Conservation (phyloP, 2,113 vertebrate genomes). For the Charadrius vociferus region DNA sequence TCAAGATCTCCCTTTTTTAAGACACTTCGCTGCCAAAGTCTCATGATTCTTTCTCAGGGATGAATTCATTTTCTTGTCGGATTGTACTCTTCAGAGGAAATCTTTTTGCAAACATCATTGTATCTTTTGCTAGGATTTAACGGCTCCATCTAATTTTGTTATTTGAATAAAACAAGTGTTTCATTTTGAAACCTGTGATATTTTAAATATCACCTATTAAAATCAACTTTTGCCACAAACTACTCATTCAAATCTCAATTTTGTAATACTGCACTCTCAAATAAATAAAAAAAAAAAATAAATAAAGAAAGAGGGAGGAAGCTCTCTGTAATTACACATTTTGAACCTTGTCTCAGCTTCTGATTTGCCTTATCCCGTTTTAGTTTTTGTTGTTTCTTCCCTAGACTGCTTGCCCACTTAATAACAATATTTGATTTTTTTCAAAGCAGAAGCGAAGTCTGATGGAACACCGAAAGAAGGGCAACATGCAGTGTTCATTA, state of each 20-base stretch:
- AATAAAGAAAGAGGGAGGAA: not conserved
- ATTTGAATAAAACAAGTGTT: not conserved
- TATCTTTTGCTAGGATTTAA: not conserved
- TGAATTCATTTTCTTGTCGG: constrained; percentile 20
- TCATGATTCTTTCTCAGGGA: not conserved
- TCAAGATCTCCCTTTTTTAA: constrained; percentile 6
- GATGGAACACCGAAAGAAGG: not conserved
- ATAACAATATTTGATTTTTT: not conserved
- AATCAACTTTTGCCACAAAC: not conserved
- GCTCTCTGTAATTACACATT: not conserved
- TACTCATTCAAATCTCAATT: not conserved
- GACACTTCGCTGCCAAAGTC: not conserved
- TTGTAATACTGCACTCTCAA: not conserved
- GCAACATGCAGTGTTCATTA: not conserved
- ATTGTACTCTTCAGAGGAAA: not conserved
- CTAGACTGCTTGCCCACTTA: not conserved
- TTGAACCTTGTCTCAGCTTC: not conserved
- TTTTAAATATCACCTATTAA: not conserved
- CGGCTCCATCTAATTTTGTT: not conserved
- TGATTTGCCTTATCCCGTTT: not conserved
- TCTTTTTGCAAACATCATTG: not conserved
- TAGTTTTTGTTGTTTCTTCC: not conserved
- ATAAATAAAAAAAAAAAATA: no score
- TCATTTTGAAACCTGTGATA: not conserved
- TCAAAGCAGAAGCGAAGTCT: not conserved